Base-by-base conservation (phyloP, 2,888 invertebrate genomes). In the Hypomecis atomaria region DNA sequence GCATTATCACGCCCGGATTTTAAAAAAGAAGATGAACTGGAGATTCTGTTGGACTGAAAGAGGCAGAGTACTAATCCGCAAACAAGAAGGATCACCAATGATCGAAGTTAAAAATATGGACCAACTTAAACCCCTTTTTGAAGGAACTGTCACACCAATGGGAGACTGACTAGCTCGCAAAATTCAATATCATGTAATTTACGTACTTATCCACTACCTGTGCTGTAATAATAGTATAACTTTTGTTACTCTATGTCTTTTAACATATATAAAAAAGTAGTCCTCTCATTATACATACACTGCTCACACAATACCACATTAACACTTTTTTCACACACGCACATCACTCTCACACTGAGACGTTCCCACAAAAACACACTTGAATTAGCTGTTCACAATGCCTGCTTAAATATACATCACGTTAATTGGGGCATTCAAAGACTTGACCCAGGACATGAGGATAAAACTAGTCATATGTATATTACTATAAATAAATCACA, bases 91-190 rank as follows among this genome's bases (percentile, higher is more conserved):
- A 6, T 42, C 43, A 6, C 59, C 59, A 1, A 9, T 8, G 5
- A 33, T 59, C 6, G 59, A 59, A 10, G 45, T 59, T 3, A 59
- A 52, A 11, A n/a, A 42, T 5, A 10, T 6, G 6, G 58, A 49
- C 0, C 50, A 59, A 48, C 13, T 50, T 11, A 59, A 48, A 11
- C 36, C 33, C 37, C 23, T 52, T 6, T 13, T 40, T 4, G 23
- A 43, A 43, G n/a, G 9, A 10, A 43, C 52, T 10, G 8, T 0
- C 0, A 7, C 42, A 42, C 9, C 4, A 5, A 8, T 0, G 6
- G n/a, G 13, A 40, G 36, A 50, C 6, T 59, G 59, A 59, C 59
- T 59, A 59, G 50, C 33, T 40, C 53, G 33, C 6, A 6, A 7
- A 7, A n/a, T n/a, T 10, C n/a, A 43, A 43, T 8, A 43, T 4